Base-by-base conservation (phyloP, 2,113 vertebrate genomes). In the Cyrtonyx montezumae region DNA sequence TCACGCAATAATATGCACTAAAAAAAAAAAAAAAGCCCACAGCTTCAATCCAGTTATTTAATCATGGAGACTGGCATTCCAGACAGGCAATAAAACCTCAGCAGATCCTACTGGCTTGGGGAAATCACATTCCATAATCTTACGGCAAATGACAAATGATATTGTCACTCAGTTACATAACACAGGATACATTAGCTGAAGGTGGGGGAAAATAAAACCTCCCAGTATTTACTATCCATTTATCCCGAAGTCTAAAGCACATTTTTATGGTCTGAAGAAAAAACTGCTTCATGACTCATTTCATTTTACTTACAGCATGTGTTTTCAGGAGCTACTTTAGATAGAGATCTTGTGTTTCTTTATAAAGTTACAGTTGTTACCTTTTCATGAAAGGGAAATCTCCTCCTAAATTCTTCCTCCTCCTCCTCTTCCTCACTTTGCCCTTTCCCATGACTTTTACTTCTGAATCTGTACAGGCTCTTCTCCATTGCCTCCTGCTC, bases 341-440 rank as follows among this genome's bases (percentile, higher is more conserved):
- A 43, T 3, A 19, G 6, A 37, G 13, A 49, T 83, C 73, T 61
- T 30, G 6, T 36, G 13, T 46, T 89, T 61, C 28, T 53, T 51
- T n/a, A 37, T 22, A 65, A 32, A 48, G 8, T 40, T 42, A 32
- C 13, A 26, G 25, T 26, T 91, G 26, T 34, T 95, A 99, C 98
- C 98, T 99, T 97, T 62, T 98, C 97, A 51, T 99, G 98, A 45
- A 97, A 96, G 25, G 99, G 99, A 93, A 99, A 99, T 46, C 92
- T 97, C 32, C 65, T 96, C 34, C 97, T 98, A 95, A 99, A 99
- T 70, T 99, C 99, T 16, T 74, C 93, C 78, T 99, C 99, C 26
- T 99, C 99, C 67, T 99, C 98, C 51, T 99, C 98, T 2, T 98
- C 99, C 89, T 99, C 99, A 0, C 96, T 98, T 58, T 83, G 94